Percentiles rank a stretch among this genome's conserved stretches.
Evolutionary conservation across 2,113 vertebrate species (phyloP).

Genomic region (Triplophysa siluroides): DNA sequence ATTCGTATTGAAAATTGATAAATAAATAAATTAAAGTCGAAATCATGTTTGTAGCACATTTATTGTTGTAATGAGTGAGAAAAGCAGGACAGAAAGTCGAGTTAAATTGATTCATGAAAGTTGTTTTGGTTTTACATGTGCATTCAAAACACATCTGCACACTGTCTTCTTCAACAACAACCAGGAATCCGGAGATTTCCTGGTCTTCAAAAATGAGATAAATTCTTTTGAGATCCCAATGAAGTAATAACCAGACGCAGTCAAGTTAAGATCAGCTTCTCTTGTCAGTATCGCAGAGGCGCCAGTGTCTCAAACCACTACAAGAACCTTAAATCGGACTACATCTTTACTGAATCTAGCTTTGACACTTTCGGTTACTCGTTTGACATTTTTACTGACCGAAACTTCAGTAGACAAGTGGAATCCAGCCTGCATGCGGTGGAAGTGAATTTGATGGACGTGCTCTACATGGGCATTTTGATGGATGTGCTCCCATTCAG

Average conservation of each 20-base stretch:
- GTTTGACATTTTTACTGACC: conserved; percentile 65
- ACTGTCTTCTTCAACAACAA: not conserved
- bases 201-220: conserved; percentile 70
- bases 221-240: conserved; percentile 56
- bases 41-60: no score
- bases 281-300: conserved; percentile 71
- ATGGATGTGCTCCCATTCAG: conserved; percentile 61
- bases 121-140: not conserved
- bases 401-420: conserved; percentile 55
- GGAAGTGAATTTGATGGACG: conserved; percentile 62
- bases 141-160: not conserved
- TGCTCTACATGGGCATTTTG: conserved; percentile 71
- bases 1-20: no score
- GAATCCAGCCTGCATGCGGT: conserved; percentile 63
- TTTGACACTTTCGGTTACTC: conserved; percentile 73
- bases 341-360: conserved; percentile 70
- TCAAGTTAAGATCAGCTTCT: conserved; percentile 64
- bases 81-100: no score
- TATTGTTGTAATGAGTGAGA: no score
- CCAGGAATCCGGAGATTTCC: conserved; percentile 70
- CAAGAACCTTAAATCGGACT: conserved; percentile 62
- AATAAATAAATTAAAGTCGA: no score
- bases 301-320: conserved; percentile 63
- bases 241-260: conserved; percentile 63
- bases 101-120: no score